Conservation (phyloP, 2,888 invertebrate genomes). For the Camptogramma bilineatum region DNA sequence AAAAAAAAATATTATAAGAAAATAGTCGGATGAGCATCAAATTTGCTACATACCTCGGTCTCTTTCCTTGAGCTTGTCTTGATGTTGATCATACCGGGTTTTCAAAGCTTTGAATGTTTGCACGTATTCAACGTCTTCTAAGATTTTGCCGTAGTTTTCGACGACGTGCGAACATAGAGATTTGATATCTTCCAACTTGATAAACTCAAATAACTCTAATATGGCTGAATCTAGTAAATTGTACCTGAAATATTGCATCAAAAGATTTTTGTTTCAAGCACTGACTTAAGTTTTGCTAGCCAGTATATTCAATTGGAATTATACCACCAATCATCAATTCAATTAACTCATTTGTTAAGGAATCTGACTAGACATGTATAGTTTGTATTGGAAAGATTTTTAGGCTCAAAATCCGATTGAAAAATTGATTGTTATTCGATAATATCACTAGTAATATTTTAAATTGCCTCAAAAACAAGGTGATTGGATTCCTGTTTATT, state of each 20-base stretch:
- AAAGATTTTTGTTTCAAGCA: background rate
- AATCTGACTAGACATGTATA: background rate
- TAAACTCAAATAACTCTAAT: constrained; percentile 99
- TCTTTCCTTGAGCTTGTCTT: constrained; percentile 95
- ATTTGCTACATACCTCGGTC: constrained; percentile 86
- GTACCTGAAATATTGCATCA: constrained; percentile 85
- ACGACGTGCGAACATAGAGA: constrained; percentile 96
- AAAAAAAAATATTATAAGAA: background rate
- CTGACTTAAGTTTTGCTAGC: no score
- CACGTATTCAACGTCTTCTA: constrained; percentile 98
- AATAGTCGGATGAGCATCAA: background rate
- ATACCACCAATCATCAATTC: no score
- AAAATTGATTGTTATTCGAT: no score
- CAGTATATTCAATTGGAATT: no score
- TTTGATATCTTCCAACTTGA: constrained; percentile 97
- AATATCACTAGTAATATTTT: no score
- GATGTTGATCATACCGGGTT: constrained; percentile 95
- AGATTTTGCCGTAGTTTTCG: constrained; percentile 97
- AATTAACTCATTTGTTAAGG: background rate
- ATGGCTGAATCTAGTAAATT: constrained; percentile 99
- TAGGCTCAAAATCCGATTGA: no score
- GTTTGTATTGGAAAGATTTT: no score
- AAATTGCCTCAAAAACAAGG: no score
- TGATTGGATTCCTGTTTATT: no score
- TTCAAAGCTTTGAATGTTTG: constrained; percentile 98